A percentile compares a stretch with the other conserved stretches of the same genome.
Conservation (phyloP, 2,113 vertebrate genomes). For the Chiloscyllium plagiosum region DNA sequence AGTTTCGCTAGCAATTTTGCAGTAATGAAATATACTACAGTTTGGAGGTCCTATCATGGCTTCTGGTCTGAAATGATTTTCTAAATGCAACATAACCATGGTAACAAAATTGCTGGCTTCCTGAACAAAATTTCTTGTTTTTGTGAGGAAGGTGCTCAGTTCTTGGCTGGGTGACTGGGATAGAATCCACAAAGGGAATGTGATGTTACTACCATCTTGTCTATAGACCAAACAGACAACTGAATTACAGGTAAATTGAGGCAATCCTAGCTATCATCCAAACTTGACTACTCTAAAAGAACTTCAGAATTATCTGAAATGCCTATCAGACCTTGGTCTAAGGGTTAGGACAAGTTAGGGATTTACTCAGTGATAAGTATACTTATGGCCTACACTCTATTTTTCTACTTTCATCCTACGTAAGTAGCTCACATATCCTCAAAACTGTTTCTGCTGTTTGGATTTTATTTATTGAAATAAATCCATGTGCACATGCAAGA, state of each 20-base stretch:
- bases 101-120: not conserved
- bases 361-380: not conserved
- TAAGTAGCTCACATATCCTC: too few species aligned
- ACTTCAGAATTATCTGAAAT: not conserved
- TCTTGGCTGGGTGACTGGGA: not conserved
- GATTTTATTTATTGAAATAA: too few species aligned
- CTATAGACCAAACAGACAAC: not conserved
- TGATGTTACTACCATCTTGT: not conserved
- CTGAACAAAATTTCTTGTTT: not conserved
- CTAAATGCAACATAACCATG: not conserved
- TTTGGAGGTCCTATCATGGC: not conserved
- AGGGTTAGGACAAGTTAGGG: not conserved
- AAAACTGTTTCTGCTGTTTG: too few species aligned
- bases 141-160: not conserved
- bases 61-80: not conserved
- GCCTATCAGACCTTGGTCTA: not conserved
- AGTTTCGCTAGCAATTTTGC: not conserved
- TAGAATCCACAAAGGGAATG: not conserved
- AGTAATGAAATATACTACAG: not conserved
- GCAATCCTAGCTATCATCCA: not conserved
- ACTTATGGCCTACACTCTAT: not conserved
- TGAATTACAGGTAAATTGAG: not conserved
- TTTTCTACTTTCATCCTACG: too few species aligned
- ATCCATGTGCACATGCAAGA: too few species aligned
- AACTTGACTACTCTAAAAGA: not conserved